phyloP scores from a whole-genome alignment of 1,140 invertebrate species.

The Augochlora pura region DNA sequence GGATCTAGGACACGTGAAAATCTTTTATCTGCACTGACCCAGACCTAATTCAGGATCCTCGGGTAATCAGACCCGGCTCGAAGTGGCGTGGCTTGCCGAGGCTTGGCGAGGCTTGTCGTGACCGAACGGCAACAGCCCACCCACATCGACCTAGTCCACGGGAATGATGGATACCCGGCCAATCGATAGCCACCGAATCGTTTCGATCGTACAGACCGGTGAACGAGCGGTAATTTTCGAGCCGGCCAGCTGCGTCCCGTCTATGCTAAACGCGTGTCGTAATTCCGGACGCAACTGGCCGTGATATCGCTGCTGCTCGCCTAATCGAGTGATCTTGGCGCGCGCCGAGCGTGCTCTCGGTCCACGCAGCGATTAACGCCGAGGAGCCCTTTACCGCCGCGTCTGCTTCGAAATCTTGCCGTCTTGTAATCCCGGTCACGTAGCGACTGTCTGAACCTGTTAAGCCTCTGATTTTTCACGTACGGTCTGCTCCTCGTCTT shows the following conservation, averaged over 20 bases:
- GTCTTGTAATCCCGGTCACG: too few species aligned
- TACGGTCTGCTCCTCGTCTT: too few species aligned
- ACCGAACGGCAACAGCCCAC: constrained; percentile 22
- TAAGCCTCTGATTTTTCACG: too few species aligned
- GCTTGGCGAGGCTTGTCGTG: not conserved
- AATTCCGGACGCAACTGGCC: constrained; percentile 48
- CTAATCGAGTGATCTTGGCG: constrained; percentile 46
- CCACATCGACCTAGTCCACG: not conserved
- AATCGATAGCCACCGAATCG: constrained; percentile 32
- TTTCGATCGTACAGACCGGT: constrained; percentile 22
- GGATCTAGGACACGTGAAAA: constrained; percentile 41
- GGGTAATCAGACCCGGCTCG: constrained; percentile 22
- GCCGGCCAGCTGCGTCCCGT: not conserved
- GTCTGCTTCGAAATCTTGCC: not conserved
- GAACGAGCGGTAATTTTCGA: constrained; percentile 47
- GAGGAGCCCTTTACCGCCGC: not conserved
- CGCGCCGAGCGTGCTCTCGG: not conserved
- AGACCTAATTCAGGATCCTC: constrained; percentile 38
- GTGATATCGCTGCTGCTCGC: constrained; percentile 31
- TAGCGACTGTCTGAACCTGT: too few species aligned
- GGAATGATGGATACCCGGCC: constrained; percentile 30
- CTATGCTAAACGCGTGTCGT: constrained; percentile 31
- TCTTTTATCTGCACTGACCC: constrained; percentile 48
- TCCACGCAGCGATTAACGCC: constrained; percentile 3
- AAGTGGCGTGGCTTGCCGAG: not conserved